These are phyloP conservation scores for Pristis pectinata DNA, from an alignment of 2,797 vertebrate species.

Conservation along the genomic window DNA sequence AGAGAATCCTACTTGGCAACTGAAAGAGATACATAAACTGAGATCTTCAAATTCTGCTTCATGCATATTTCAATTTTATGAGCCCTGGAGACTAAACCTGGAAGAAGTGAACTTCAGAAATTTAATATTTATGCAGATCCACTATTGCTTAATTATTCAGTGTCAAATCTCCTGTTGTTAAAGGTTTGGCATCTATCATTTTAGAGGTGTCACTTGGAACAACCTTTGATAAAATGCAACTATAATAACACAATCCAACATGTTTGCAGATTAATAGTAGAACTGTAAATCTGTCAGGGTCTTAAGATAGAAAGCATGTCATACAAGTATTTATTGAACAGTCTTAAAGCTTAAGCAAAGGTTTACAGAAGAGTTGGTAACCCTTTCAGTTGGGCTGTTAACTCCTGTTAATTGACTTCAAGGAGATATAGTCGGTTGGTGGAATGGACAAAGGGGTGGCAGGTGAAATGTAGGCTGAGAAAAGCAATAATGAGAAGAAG, in stretches of 20 bases:
- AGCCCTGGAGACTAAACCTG: not conserved
- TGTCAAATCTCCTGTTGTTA: not conserved
- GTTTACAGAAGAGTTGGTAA: not conserved
- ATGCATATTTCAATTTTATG: not conserved
- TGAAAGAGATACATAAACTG: not conserved
- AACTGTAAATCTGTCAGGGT: not conserved
- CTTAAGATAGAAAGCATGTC: not conserved
- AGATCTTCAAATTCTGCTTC: not conserved
- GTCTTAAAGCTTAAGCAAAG: not conserved
- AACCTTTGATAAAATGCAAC: not conserved
- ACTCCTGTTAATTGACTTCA: not conserved
- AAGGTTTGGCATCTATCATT: not conserved
- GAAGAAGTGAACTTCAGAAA: not conserved
- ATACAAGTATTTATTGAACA: not conserved
- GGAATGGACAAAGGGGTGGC: no score
- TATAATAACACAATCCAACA: not conserved
- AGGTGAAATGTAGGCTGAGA: no score
- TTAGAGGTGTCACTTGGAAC: not conserved
- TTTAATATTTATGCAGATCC: not conserved
- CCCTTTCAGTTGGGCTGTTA: not conserved
- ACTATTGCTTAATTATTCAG: not conserved
- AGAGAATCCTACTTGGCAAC: not conserved
- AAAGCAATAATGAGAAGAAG: no score
- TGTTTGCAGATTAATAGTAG: not conserved
- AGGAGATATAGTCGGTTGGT: no score